phyloP scores from a whole-genome alignment of 2,888 invertebrate genomes.

The Odiellus spinosus region DNA sequence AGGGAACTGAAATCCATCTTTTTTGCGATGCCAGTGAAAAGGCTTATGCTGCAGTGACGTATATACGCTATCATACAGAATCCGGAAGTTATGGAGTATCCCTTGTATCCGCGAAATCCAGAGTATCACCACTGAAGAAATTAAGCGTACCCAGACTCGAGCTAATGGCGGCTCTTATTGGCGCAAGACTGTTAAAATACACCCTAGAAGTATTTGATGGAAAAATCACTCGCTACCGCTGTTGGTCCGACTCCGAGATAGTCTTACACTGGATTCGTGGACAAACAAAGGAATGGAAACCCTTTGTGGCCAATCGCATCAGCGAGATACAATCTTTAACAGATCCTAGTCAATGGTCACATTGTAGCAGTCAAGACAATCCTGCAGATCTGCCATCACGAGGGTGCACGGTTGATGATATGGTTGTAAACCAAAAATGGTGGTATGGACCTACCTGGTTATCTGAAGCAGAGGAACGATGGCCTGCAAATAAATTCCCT shows the following conservation, averaged over 20 bases:
- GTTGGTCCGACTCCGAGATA: background rate
- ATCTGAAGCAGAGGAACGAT: too few relatives aligned
- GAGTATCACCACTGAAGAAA: too few relatives aligned
- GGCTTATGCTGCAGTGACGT: background rate
- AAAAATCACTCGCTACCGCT: background rate
- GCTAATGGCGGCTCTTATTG: too few relatives aligned
- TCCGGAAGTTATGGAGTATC: background rate
- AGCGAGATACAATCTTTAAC: background rate
- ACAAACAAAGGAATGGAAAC: background rate
- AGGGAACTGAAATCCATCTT: background rate
- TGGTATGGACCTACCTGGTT: background rate
- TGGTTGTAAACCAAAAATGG: background rate
- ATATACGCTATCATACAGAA: background rate
- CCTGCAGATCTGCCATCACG: background rate
- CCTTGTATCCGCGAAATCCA: background rate
- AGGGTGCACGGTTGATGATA: background rate
- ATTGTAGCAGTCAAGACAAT: background rate
- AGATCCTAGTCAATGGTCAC: background rate
- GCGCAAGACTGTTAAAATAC: background rate
- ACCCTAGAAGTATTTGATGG: background rate
- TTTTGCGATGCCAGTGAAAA: too few relatives aligned
- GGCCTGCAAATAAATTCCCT: too few relatives aligned
- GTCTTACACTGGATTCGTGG: background rate
- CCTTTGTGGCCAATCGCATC: conserved; percentile 1
- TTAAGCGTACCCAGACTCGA: too few relatives aligned